Conservation (phyloP, 2,113 vertebrate genomes). For the zebrafish (Danio rerio) region DNA sequence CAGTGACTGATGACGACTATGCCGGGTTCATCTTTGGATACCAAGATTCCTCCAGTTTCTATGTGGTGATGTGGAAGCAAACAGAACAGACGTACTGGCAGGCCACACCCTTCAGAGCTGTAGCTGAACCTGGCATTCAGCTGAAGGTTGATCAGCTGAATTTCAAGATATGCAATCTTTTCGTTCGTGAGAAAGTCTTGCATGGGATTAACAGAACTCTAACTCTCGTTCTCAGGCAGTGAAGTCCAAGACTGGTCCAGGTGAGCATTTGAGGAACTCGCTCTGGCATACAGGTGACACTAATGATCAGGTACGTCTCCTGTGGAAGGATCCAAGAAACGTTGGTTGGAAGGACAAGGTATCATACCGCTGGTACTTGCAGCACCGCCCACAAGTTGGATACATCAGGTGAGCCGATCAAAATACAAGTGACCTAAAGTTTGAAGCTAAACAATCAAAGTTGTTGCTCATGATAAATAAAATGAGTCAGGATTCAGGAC, state of each 20-base stretch:
- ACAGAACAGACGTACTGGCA: conserved; percentile 99
- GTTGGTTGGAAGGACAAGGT: conserved; percentile 99
- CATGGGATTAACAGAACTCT: background rate
- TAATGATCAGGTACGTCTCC: conserved; percentile 92
- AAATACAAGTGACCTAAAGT: background rate
- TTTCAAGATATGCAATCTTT: background rate
- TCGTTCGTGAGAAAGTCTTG: background rate
- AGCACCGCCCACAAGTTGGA: conserved; percentile 95
- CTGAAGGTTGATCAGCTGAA: conserved; percentile 84
- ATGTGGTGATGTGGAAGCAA: conserved; percentile 99
- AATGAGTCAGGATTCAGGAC: background rate
- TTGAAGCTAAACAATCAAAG: background rate
- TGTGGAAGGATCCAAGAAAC: conserved; percentile 97
- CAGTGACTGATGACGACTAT: conserved; percentile 95
- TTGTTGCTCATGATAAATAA: background rate
- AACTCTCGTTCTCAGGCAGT: conserved; percentile 81
- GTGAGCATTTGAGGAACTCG: conserved; percentile 94
- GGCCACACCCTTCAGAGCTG: conserved; percentile 94
- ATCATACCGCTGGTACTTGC: conserved; percentile 98
- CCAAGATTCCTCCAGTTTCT: conserved; percentile 98
- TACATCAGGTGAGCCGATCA: conserved; percentile 86
- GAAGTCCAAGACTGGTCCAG: conserved; percentile 94
- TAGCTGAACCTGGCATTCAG: conserved; percentile 97
- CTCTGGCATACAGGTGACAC: conserved; percentile 99
- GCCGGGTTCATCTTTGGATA: conserved; percentile 99